Base-by-base conservation (phyloP, 2,888 invertebrate genomes). In the Mellilla xanthometata region DNA sequence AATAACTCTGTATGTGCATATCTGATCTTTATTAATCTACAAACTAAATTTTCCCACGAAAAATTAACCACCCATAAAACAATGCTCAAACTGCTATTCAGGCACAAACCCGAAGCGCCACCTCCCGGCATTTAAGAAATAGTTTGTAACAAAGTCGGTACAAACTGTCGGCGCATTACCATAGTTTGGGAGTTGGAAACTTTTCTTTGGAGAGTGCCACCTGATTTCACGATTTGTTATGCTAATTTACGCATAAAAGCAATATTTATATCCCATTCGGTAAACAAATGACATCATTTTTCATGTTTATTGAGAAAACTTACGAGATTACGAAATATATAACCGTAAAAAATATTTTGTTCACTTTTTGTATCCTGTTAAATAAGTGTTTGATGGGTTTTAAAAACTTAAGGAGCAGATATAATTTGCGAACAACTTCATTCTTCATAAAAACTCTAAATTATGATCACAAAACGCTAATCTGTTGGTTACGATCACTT, bases 101-200 rank as follows among this genome's bases (percentile, higher is more conserved):
- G 9, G 32, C 32, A 23, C 27, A 33, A 33, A 40, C 0, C 26
- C 10, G 12, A 12, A 35, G 22, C 12, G n/a, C 10, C 13, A 29
- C 11, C 12, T 15, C 9, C 46, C 23, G 31, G 39, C 39, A 40
- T 44, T 52, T 46, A 32, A 42, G 41, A 35, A 49, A 55, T 45
- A 52, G 42, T 47, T 43, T 24, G 8, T 23, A 39, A 34, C 41
- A 29, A 50, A 43, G 36, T 30, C 33, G 35, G 5, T 9, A 28
- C 8, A 24, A 46, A 48, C 39, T 48, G 52, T 49, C 26, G 13
- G 26, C 13, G 35, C 35, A 54, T 56, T 54, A 35, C 45, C 58
- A 58, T 58, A 56, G 48, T 52, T 56, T 54, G 27, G 13, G 19
- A 49, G 47, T 47, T 38, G n/a, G 19, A 15, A 33, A 41, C 41